Base-by-base conservation (phyloP, 30 jellyfish, hydroid and myxozoan genomes). In the Morbakka virulenta region DNA sequence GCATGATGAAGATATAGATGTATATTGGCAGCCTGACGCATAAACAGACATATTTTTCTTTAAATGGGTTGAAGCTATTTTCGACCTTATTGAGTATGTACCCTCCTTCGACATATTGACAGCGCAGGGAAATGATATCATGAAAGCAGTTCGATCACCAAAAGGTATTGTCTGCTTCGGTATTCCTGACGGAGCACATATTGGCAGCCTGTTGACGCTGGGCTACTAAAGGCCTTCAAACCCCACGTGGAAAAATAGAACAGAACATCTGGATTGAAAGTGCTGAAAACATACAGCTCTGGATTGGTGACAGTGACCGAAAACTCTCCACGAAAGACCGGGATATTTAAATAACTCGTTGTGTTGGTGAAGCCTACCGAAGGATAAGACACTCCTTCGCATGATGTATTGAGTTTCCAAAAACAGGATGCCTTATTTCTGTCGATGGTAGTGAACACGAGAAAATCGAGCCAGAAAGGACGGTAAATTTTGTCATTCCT, bases 121-220 rank as follows among this genome's bases (percentile, higher is more conserved):
- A 9, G 85, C 47, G 17, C 88, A 61, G 41, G 73, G 31, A 25
- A 28, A 21, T 3, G 87, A 64, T 13, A 29, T 35, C 36, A 2
- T 2, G 70, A 4, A 13, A 2, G 87, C 62, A 51, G 87, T 77
- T 14, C 73, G 36, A 17, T 23, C 28, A 32, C 31, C 13, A 9
- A 64, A 64, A 9, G 88, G 88, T 17, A 36, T 77, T 3, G 86
- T 33, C 13, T 77, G 79, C 77, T 77, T 27, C 41, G 86, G 88
- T 14, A 50, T 61, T 33, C 35, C 35, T 32, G 31, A 34, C 32
- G 81, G 74, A 28, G 35, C 81, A 30, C 74, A 30, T 28, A 23
- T n/a, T 69, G 81, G 79, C 81, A 69, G 71, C 72, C 81, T 28
- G 81, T 69, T 34, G 81, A 69, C 28, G 72, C 74, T 26, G 88